phyloP scores from a whole-genome alignment of 2,797 vertebrate genomes.

The Miichthys miiuy region DNA sequence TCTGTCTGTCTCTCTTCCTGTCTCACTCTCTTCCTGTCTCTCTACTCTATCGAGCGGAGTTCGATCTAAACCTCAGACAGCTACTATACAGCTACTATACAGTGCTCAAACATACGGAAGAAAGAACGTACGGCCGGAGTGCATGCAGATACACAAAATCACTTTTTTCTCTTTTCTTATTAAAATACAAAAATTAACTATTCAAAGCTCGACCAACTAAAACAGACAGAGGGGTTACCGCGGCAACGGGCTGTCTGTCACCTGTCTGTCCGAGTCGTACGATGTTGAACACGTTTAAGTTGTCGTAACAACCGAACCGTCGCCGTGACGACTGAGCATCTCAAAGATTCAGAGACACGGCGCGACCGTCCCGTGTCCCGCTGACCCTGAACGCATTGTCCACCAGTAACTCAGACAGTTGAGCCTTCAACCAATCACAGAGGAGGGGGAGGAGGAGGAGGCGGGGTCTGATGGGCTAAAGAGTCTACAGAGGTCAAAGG shows the following conservation, averaged over 20 bases:
- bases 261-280: conserved; percentile 8
- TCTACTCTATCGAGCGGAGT: conserved; percentile 75
- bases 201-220: conserved; percentile 82
- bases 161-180: conserved; percentile 83
- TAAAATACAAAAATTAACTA: conserved; percentile 93
- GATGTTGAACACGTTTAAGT: too few relatives aligned
- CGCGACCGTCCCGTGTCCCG: background rate
- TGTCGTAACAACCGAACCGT: background rate
- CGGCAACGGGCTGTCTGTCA: conserved; percentile 64
- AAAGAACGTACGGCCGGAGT: conserved; percentile 92
- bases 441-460: background rate
- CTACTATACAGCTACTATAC: conserved; percentile 96
- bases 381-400: background rate
- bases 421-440: background rate
- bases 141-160: conserved; percentile 97
- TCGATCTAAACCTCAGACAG: conserved; percentile 86
- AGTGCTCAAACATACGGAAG: conserved; percentile 91
- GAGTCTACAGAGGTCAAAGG: conserved; percentile 4
- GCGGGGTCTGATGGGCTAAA: too few relatives aligned
- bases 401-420: background rate
- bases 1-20: conserved; percentile 52
- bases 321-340: background rate
- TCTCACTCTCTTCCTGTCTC: conserved; percentile 51
- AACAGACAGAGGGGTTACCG: conserved; percentile 80
- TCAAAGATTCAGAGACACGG: background rate